Percentiles rank a stretch among this genome's conserved stretches.
Evolutionary conservation across 2,888 invertebrate genomes (phyloP).

Genomic region (Zhuqinia jingwanae): DNA sequence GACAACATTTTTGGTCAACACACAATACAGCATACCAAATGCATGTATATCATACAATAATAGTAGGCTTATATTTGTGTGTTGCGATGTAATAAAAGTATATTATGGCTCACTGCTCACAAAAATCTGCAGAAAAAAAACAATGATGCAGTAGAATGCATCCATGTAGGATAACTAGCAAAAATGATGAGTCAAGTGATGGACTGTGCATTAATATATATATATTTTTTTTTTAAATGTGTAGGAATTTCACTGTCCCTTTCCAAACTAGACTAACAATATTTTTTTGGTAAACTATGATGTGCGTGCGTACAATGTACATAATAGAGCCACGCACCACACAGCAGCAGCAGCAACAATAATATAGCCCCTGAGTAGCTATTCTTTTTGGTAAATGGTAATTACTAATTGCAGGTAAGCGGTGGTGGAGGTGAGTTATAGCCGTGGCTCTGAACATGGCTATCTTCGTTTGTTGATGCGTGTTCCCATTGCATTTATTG

Average conservation of each 20-base stretch:
- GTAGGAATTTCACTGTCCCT: conserved; percentile 44
- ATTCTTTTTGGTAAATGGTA: conserved; percentile 26
- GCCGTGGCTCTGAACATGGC: too few species aligned
- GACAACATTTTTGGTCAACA: conserved; percentile 44
- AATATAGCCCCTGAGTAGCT: not conserved
- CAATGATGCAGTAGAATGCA: not conserved
- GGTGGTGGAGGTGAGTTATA: not conserved
- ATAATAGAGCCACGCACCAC: not conserved
- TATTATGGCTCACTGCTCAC: not conserved
- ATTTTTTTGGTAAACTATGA: conserved; percentile 16
- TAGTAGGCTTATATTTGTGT: not conserved
- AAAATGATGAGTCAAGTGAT: not conserved
- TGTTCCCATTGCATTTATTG: conserved; percentile 43
- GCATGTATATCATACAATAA: not conserved
- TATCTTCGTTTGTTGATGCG: not conserved
- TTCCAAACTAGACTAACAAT: conserved; percentile 40
- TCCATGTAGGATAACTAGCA: not conserved
- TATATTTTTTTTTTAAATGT: not conserved
- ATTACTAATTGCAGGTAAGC: conserved; percentile 10
- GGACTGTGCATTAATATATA: too few species aligned
- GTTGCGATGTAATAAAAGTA: not conserved
- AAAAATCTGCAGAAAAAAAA: not conserved
- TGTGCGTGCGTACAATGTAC: not conserved
- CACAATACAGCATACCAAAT: not conserved
- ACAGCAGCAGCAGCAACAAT: not conserved